phyloP scores from a whole-genome alignment of 2,797 vertebrate genomes.

The Acanthopagrus latus region DNA sequence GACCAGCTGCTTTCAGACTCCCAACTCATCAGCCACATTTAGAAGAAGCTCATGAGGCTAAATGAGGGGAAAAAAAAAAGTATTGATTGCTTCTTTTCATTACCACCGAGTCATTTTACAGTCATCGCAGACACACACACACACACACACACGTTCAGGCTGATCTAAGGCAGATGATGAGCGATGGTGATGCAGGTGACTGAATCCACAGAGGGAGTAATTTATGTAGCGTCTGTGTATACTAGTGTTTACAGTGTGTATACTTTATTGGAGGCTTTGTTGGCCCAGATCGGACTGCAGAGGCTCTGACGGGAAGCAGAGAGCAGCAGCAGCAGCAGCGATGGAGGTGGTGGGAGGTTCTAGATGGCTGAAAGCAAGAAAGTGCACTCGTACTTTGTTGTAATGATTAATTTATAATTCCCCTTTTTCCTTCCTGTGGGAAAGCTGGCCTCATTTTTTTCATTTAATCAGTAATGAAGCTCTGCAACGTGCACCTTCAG shows the following conservation, averaged over 20 bases:
- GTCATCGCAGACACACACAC: slow-evolving; percentile 35
- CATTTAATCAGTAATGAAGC: slow-evolving; percentile 56
- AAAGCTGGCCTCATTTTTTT: slow-evolving; percentile 67
- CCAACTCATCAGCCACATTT: slow-evolving; percentile 17
- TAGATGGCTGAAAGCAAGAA: slow-evolving; percentile 66
- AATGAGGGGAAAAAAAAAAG: slow-evolving; percentile 37
- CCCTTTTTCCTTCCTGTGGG: slow-evolving; percentile 55
- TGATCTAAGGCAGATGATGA: slow-evolving; percentile 42
- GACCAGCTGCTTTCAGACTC: slow-evolving; percentile 19
- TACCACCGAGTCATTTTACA: slow-evolving; percentile 41
- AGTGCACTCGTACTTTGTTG: slow-evolving; percentile 65
- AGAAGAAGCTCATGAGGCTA: slow-evolving; percentile 39
- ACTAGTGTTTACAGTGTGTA: slow-evolving; percentile 25
- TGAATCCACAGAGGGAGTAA: slow-evolving; percentile 40
- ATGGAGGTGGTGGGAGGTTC: slow-evolving; percentile 39
- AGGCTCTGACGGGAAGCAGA: slow-evolving; percentile 44
- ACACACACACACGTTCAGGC: slow-evolving; percentile 14
- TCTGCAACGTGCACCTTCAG: slow-evolving; percentile 42
- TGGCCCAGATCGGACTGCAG: slow-evolving; percentile 58
- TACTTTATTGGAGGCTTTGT: slow-evolving; percentile 45
- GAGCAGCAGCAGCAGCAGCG: slow-evolving; percentile 32
- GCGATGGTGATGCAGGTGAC: slow-evolving; percentile 38
- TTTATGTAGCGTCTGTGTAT: slow-evolving; percentile 39
- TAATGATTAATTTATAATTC: slow-evolving; percentile 79
- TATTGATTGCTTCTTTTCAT: slow-evolving; percentile 53